Conservation (phyloP, 1,140 invertebrate species). For the Polyergus mexicanus region DNA sequence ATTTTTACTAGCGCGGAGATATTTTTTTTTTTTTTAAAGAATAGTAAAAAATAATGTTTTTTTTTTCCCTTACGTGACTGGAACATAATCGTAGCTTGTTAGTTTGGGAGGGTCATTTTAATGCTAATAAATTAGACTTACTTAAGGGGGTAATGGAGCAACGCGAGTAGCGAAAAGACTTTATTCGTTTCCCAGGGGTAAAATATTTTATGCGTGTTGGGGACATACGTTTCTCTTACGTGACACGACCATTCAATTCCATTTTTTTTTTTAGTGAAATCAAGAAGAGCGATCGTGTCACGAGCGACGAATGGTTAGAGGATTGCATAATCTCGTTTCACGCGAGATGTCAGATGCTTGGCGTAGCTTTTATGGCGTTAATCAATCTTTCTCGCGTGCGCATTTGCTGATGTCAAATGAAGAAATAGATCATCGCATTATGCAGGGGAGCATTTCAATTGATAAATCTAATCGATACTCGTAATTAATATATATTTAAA, state of each 20-base stretch:
- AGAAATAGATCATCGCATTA: constrained; percentile 11
- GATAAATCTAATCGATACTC: neutral
- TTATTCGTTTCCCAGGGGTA: neutral
- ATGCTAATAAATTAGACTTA: constrained; percentile 36
- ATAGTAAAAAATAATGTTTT: neutral
- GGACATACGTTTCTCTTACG: constrained; percentile 39
- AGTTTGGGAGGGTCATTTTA: neutral
- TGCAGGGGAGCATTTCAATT: neutral
- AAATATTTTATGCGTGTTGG: constrained; percentile 18
- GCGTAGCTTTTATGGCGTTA: constrained; percentile 25
- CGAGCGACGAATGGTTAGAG: constrained; percentile 14
- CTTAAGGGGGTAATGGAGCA: neutral
- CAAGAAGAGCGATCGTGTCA: constrained; percentile 47
- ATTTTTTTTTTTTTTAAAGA: too few species aligned
- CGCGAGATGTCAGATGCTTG: constrained; percentile 50
- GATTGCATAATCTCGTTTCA: constrained; percentile 36
- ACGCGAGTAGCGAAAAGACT: neutral
- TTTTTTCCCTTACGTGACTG: neutral
- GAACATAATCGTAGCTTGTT: neutral
- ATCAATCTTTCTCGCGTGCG: constrained; percentile 33
- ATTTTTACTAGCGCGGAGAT: neutral
- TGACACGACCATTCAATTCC: constrained; percentile 49
- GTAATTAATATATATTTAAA: constrained; percentile 15
- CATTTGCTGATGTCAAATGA: neutral
- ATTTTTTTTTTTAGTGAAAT: constrained; percentile 49